Conservation (phyloP, 2,113 vertebrate genomes). For the Chinchilla lanigera region DNA sequence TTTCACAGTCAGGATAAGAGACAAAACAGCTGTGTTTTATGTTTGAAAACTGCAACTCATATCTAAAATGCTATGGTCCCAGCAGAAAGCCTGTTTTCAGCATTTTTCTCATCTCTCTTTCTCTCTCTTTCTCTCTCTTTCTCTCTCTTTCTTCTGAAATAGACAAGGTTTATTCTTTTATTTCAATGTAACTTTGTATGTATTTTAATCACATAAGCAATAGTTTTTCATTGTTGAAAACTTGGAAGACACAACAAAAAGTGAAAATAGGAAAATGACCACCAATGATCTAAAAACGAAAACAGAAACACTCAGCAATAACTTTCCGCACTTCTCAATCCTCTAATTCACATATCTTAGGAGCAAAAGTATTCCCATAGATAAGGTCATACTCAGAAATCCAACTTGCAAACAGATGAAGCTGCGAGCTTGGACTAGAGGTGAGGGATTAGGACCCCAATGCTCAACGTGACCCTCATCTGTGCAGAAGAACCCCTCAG, state of each 20-base stretch:
- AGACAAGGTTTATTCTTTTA: conserved; percentile 57
- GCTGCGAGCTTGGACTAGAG: background rate
- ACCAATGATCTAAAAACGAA: background rate
- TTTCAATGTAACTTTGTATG: conserved; percentile 39
- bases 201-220: conserved; percentile 33
- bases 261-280: conserved; percentile 40
- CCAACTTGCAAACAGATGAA: background rate
- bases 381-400: background rate
- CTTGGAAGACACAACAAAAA: conserved; percentile 38
- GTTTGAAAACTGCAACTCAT: conserved; percentile 76
- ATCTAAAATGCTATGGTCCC: conserved; percentile 53
- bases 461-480: background rate
- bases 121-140: background rate
- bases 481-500: background rate
- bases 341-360: conserved; percentile 4
- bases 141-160: background rate
- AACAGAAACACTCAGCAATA: background rate
- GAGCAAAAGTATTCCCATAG: background rate
- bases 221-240: conserved; percentile 42
- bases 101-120: conserved; percentile 10
- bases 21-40: conserved; percentile 79
- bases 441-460: too few relatives aligned
- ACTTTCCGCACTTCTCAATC: background rate
- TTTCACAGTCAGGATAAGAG: conserved; percentile 64
- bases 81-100: conserved; percentile 65